Evolutionary conservation across 2,888 invertebrate species (phyloP), one percentile per base, ranked within the genome.

Genomic region (Eupithecia inturbata): DNA sequence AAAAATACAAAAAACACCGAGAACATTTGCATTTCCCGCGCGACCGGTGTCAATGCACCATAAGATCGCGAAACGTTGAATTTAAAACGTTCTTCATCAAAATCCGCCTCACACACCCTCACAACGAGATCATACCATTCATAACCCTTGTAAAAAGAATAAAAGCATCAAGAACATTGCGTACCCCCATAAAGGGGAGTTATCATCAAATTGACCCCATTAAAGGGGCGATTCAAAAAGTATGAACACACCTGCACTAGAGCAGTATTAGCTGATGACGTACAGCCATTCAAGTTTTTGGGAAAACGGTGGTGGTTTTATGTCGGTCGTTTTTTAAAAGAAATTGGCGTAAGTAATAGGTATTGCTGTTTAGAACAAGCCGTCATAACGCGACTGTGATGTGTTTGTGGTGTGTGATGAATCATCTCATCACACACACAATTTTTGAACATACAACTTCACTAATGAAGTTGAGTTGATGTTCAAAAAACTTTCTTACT

Each of bases 171-270:
- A 22, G 64, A 22, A 66, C 66, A 66, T 31, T 62, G 28, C 62
- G 19, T 19, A 62, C 63, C 28, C 36, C 49, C 39, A 74, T 74
- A 74, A 74, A 19, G 41, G 57, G 22, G 64, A 71, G 62, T 70
- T 67, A 70, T 72, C 71, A 71, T 68, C 64, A 63, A 67, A 75
- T 72, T 63, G 74, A 72, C 57, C 70, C 67, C 67, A 75, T 70
- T 72, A 67, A 57, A 57, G 70, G 57, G 22, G 70, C 39, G 22
- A 33, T 70, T 68, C 72, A 68, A 72, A 72, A 75, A 69, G 67
- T 62, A 60, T 36, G 36, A 67, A 22, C 57, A 57, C 70, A 75
- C 72, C 75, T 75, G 75, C 73, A 66, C 64, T 49, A 22, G 49
- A 49, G 26, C 26, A 19, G 33, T 67, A 67, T 67, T 67, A 57